Percentiles rank a stretch among this genome's conserved stretches.
phyloP scores from a whole-genome alignment of 2,888 invertebrate genomes.

The Drosophila atripex region DNA sequence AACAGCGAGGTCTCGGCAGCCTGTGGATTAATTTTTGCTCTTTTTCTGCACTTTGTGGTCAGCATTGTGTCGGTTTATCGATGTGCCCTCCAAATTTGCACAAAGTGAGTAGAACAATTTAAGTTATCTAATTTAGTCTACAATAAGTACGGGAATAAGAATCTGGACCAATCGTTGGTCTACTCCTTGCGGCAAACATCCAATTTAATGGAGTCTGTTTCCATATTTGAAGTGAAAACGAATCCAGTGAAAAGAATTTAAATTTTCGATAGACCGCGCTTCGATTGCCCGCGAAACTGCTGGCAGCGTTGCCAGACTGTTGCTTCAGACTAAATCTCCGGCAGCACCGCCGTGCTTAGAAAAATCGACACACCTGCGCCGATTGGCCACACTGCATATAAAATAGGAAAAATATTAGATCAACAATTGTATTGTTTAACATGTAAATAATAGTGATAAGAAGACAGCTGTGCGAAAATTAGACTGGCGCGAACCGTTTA shows the following conservation, averaged over 20 bases:
- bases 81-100: constrained; percentile 82
- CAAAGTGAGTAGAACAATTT: constrained; percentile 79
- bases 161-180: neutral
- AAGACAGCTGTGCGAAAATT: constrained; percentile 28
- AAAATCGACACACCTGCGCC: neutral
- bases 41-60: constrained; percentile 82
- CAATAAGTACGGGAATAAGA: neutral
- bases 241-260: neutral
- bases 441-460: constrained; percentile 52
- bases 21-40: constrained; percentile 81
- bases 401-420: constrained; percentile 13
- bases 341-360: neutral
- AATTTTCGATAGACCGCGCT: neutral
- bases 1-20: constrained; percentile 82
- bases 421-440: constrained; percentile 30
- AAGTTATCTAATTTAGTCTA: neutral
- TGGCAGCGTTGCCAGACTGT: neutral
- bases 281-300: neutral
- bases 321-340: neutral
- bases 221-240: neutral
- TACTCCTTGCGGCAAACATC: neutral
- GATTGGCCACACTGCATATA: constrained; percentile 1
- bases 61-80: constrained; percentile 83
- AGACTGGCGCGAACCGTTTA: neutral
- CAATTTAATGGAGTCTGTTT: neutral